Base-by-base conservation (phyloP, 2,113 vertebrate genomes). In the Petaurus breviceps region DNA sequence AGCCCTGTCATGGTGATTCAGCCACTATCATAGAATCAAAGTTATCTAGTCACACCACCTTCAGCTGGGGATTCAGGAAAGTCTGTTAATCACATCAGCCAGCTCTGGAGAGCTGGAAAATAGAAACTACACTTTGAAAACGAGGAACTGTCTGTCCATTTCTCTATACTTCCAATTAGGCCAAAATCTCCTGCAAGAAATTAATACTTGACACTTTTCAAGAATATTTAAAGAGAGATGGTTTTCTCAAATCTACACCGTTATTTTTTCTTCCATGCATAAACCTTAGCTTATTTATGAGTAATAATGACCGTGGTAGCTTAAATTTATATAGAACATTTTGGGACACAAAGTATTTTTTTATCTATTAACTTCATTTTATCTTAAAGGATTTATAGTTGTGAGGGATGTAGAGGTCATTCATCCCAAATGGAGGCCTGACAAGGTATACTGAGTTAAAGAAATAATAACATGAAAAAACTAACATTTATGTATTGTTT, bases 61-160 rank as follows among this genome's bases (percentile, higher is more conserved):
- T 93, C 93, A 97, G 96, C 97, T 95, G 92, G 95, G 95, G 95
- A 97, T 90, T 94, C 61, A 95, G 96, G 96, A 94, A 95, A 23
- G 55, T 54, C 96, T 97, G 98, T 98, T 97, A 98, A 98, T 97
- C 94, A 95, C 93, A 95, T 94, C 94, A 97, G 68, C 0, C 31
- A 94, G 94, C 96, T 97, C 93, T 0, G 5, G 95, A 97, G 97
- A 98, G 97, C 97, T 94, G 53, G 92, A 97, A 90, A 43, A 61
- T 24, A 90, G 90, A 90, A 92, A 28, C 95, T 53, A 91, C 77
- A 68, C 50, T 96, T 55, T 90, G 94, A 94, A 97, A 96, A 24
- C 23, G 16, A 92, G 93, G 89, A 97, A 90, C 93, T 61, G 89
- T 90, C 96, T 93, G 51, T 61, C 94, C 95, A 77, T 92, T 95